Percentiles rank a stretch among this genome's conserved stretches.
Conservation (phyloP, 2,797 vertebrate genomes). For the Alcedo atthis region DNA sequence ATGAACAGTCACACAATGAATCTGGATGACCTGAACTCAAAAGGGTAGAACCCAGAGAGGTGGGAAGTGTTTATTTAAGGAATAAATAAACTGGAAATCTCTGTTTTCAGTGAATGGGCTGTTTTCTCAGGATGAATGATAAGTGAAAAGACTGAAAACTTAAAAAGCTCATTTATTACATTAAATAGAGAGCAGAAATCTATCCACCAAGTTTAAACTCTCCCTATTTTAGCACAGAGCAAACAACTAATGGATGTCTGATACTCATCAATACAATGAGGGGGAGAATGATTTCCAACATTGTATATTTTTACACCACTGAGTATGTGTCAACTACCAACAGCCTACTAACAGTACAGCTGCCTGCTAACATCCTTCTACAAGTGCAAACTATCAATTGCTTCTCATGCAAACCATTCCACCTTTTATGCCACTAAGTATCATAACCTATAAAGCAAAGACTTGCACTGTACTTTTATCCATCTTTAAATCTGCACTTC, state of each 20-base stretch:
- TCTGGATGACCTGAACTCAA: neutral
- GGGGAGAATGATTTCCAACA: neutral
- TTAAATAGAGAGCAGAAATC: neutral
- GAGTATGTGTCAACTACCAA: neutral
- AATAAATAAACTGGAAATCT: too few relatives aligned
- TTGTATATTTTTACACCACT: neutral
- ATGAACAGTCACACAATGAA: neutral
- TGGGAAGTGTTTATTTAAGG: neutral
- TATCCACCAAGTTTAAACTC: neutral
- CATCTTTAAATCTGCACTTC: neutral
- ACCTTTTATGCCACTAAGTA: neutral
- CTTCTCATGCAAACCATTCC: neutral
- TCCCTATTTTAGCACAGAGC: neutral
- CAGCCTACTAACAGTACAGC: neutral
- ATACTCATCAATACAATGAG: neutral
- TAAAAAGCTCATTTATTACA: neutral
- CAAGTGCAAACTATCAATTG: neutral
- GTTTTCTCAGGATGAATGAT: neutral
- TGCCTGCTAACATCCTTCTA: neutral
- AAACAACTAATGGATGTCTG: rapidly evolving
- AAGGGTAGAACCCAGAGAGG: neutral
- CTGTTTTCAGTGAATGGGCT: neutral
- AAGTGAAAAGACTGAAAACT: neutral
- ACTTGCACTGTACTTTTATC: neutral
- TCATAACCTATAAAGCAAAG: neutral